Evolutionary conservation across 2,113 vertebrate genomes (phyloP).

Genomic region (Entosphenus tridentatus): DNA sequence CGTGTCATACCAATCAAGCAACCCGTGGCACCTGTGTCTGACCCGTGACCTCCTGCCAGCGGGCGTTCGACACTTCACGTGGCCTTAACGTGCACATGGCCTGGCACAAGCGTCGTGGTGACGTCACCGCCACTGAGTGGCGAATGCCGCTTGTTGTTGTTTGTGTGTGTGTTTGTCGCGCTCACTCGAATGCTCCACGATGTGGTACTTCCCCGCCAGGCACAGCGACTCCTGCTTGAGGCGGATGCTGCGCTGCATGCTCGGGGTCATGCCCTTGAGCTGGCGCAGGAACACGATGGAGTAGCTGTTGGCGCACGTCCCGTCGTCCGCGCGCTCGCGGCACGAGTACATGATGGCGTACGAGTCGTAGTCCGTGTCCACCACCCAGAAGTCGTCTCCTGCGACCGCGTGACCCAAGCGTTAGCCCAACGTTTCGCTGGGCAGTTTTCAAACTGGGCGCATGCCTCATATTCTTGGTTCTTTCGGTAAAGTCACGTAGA

Average conservation of each 20-base stretch:
- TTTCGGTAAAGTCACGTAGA: no score
- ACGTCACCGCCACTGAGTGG: no score
- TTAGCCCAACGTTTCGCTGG: no score
- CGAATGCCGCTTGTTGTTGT: no score
- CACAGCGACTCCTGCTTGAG: slow-evolving; percentile 53
- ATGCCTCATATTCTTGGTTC: no score
- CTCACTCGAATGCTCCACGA: slow-evolving; percentile 47
- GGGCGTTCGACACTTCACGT: no score
- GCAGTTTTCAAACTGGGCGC: no score
- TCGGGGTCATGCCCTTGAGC: slow-evolving; percentile 30
- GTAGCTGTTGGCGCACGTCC: slow-evolving; percentile 67
- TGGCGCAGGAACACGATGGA: slow-evolving; percentile 76
- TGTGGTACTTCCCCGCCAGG: slow-evolving; percentile 61
- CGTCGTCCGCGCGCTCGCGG: slow-evolving; percentile 35
- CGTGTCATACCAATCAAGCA: no score
- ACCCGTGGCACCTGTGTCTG: no score
- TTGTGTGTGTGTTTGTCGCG: background rate
- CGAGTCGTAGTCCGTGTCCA: slow-evolving; percentile 86
- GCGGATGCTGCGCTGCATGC: slow-evolving; percentile 34
- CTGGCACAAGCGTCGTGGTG: no score
- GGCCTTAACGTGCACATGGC: no score
- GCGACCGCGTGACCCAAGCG: slow-evolving; percentile 16
- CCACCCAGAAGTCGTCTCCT: slow-evolving; percentile 87
- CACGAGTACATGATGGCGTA: slow-evolving; percentile 81
- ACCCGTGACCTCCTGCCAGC: no score